Conservation (phyloP, 2,888 invertebrate species). For the Acholoe squamosa region DNA sequence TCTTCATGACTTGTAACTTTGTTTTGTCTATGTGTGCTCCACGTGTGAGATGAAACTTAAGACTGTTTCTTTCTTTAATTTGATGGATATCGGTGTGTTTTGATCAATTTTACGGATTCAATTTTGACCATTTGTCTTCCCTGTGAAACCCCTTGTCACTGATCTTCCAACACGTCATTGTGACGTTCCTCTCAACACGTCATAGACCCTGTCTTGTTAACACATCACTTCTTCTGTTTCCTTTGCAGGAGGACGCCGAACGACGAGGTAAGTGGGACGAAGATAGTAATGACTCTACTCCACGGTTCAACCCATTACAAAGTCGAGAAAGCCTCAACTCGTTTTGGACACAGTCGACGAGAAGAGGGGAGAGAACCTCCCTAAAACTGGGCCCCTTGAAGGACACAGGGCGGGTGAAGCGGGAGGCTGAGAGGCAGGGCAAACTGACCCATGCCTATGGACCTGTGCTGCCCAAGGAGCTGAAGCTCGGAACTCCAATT, state of each 20-base stretch:
- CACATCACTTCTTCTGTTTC: not conserved
- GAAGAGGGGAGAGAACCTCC: not conserved
- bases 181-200: too few species aligned
- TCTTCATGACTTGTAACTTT: too few species aligned
- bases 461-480: conserved; percentile 17
- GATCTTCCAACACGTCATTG: too few species aligned
- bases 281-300: not conserved
- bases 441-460: conserved; percentile 45
- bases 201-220: not conserved
- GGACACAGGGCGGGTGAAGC: not conserved
- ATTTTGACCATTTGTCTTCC: too few species aligned
- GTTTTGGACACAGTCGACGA: not conserved
- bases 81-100: too few species aligned
- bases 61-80: too few species aligned
- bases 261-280: conserved; percentile 59
- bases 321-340: conserved; percentile 51
- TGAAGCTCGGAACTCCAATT: not conserved
- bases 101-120: too few species aligned
- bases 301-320: not conserved
- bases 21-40: too few species aligned
- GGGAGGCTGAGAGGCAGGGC: not conserved
- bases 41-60: too few species aligned
- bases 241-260: conserved; percentile 31
- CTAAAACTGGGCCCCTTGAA: conserved; percentile 29
- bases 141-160: too few species aligned